These are phyloP conservation scores for Vollenhovia emeryi DNA, from an alignment of 1,140 invertebrate genomes.

Conservation along the genomic window DNA sequence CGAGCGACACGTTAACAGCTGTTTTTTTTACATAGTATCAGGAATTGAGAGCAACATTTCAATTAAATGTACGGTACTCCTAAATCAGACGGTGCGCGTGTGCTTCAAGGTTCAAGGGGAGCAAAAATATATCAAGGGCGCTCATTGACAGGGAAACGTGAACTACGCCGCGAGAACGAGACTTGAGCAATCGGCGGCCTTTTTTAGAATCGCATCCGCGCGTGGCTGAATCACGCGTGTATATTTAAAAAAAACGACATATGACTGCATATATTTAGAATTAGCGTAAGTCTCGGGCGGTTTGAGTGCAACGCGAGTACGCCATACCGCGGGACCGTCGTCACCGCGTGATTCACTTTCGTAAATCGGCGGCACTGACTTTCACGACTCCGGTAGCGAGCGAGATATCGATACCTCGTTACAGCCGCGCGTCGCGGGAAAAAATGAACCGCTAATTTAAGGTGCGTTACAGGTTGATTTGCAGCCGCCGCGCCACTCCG, in stretches of 20 bases:
- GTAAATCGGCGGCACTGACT: slow-evolving; percentile 34
- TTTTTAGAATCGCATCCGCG: slow-evolving; percentile 50
- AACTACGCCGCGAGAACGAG: neutral
- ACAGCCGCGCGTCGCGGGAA: neutral
- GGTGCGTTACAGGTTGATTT: slow-evolving; percentile 30
- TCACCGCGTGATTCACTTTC: slow-evolving; percentile 35
- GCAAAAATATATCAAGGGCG: slow-evolving; percentile 46
- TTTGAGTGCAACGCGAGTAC: slow-evolving; percentile 12
- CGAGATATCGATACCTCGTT: slow-evolving; percentile 3
- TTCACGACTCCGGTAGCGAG: neutral
- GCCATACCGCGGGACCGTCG: neutral
- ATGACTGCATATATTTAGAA: slow-evolving; percentile 42
- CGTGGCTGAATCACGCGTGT: slow-evolving; percentile 37
- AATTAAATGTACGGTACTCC: neutral
- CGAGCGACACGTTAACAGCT: neutral
- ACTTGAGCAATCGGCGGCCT: slow-evolving; percentile 26
- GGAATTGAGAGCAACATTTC: neutral
- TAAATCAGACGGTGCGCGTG: neutral
- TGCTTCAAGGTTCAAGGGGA: slow-evolving; percentile 25
- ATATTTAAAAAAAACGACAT: slow-evolving; percentile 35
- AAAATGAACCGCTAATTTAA: slow-evolving; percentile 29
- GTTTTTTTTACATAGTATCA: too few relatives aligned
- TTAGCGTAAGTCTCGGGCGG: neutral
- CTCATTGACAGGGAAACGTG: slow-evolving; percentile 36
- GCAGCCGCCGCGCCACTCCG: neutral